Conservation (phyloP, 2,113 vertebrate species). For the Tympanuchus pallidicinctus region DNA sequence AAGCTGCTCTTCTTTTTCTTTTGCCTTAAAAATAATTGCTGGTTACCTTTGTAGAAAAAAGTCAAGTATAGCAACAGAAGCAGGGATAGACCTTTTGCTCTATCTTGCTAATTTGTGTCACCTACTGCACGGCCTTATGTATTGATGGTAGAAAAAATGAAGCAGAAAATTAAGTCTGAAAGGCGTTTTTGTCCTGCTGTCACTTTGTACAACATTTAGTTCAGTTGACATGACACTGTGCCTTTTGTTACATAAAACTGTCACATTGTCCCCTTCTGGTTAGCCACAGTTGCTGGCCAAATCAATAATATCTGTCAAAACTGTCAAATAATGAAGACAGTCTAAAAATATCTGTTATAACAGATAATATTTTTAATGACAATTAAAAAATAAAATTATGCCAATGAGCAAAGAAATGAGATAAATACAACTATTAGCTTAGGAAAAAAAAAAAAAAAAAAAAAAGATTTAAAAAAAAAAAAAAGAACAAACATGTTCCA, state of each 20-base stretch:
- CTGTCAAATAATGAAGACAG: conserved; percentile 78
- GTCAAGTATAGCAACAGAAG: conserved; percentile 79
- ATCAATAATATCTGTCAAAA: conserved; percentile 86
- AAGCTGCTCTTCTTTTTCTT: conserved; percentile 78
- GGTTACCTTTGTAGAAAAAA: conserved; percentile 74
- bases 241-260: conserved; percentile 88
- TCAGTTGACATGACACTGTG: conserved; percentile 84
- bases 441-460: background rate
- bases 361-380: conserved; percentile 65
- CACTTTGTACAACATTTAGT: conserved; percentile 86
- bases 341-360: conserved; percentile 70
- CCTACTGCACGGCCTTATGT: conserved; percentile 80
- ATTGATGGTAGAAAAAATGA: conserved; percentile 84
- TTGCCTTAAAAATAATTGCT: conserved; percentile 77
- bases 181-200: conserved; percentile 87
- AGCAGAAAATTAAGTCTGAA: conserved; percentile 89
- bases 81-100: conserved; percentile 74
- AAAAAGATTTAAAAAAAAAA: background rate
- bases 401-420: background rate
- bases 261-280: conserved; percentile 85
- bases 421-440: background rate
- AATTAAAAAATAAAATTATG: conserved; percentile 56
- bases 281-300: conserved; percentile 80
- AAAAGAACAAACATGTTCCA: background rate
- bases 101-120: conserved; percentile 83